phyloP scores from a whole-genome alignment of 2,888 invertebrate species.

The Orthosia incerta region DNA sequence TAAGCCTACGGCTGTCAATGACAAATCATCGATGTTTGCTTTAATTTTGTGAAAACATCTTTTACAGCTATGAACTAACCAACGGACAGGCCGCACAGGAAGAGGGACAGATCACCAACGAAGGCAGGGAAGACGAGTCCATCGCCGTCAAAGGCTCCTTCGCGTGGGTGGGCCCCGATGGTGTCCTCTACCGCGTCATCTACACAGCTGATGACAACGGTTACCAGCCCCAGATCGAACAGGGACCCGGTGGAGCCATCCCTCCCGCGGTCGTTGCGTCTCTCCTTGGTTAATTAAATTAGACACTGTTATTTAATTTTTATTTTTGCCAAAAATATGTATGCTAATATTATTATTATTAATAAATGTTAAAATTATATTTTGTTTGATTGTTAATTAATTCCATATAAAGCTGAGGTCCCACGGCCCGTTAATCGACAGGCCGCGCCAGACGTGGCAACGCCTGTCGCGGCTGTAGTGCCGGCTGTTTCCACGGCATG shows the following conservation, averaged over 20 bases:
- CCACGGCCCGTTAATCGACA: too few relatives aligned
- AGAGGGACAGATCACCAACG: slow-evolving; percentile 79
- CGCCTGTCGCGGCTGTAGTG: too few relatives aligned
- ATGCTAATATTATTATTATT: slow-evolving; percentile 27
- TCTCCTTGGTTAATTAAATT: slow-evolving; percentile 61
- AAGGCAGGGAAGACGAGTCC: slow-evolving; percentile 67
- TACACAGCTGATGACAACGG: slow-evolving; percentile 89
- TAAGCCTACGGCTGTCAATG: too few relatives aligned
- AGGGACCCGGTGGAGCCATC: slow-evolving; percentile 67
- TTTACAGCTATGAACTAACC: slow-evolving; percentile 81
- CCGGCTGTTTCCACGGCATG: too few relatives aligned
- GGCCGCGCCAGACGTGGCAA: too few relatives aligned
- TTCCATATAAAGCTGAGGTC: too few relatives aligned
- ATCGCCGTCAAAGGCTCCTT: slow-evolving; percentile 81
- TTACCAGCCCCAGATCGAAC: slow-evolving; percentile 79
- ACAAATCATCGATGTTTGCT: not conserved
- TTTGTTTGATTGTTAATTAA: slow-evolving; percentile 1
- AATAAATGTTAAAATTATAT: slow-evolving; percentile 9
- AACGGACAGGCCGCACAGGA: slow-evolving; percentile 86
- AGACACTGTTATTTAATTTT: slow-evolving; percentile 33
- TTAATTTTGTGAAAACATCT: not conserved
- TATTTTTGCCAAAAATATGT: slow-evolving; percentile 53
- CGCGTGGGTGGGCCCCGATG: slow-evolving; percentile 83
- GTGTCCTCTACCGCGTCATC: slow-evolving; percentile 82
- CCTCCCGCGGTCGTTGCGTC: slow-evolving; percentile 63